Evolutionary conservation across 2,113 vertebrate genomes (phyloP), one percentile per base, ranked within the genome.

Genomic region (Motacilla tschutschensis): DNA sequence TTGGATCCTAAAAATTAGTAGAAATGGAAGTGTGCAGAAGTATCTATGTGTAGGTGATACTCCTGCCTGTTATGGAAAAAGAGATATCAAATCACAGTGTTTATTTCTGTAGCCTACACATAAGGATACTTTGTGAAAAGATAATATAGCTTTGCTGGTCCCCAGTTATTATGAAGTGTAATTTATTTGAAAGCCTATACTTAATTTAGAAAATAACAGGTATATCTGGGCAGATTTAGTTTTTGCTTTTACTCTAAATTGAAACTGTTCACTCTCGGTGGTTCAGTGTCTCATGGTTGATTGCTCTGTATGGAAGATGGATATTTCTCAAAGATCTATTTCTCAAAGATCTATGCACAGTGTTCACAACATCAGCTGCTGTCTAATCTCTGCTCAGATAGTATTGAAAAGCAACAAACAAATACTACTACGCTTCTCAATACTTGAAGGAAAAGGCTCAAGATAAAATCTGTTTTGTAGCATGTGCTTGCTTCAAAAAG

Each of bases 251-350:
- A 57, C 14, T 81, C 8, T n/a, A 17, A 50, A 63, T 73, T 65
- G 51, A 46, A 75, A 47, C 17, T 44, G 8, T 26, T 89, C 22
- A 10, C 29, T 90, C 17, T 57, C 16, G 29, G 48, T 58, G 19
- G 44, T 55, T 82, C 22, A 22, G 62, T 60, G n/a, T 72, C 59
- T 83, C 19, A 20, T 81, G 43, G 55, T 20, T 85, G 72, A 47
- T 79, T 66, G 36, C 40, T 81, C 36, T 82, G 36, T 59, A 51
- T 77, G 36, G 60, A 87, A 73, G 57, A 47, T 8, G 20, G 66
- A 6, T 85, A 41, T 76, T 89, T 85, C 64, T 83, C 43, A 73
- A 82, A 91, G 43, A 84, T 82, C 28, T 84, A 4, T 80, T 89
- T 85, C 64, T 83, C 43, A 73, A 82, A 91, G 43, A 84, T 82